Conservation (phyloP, 2,888 invertebrate species). For the Augiades crinisus region DNA sequence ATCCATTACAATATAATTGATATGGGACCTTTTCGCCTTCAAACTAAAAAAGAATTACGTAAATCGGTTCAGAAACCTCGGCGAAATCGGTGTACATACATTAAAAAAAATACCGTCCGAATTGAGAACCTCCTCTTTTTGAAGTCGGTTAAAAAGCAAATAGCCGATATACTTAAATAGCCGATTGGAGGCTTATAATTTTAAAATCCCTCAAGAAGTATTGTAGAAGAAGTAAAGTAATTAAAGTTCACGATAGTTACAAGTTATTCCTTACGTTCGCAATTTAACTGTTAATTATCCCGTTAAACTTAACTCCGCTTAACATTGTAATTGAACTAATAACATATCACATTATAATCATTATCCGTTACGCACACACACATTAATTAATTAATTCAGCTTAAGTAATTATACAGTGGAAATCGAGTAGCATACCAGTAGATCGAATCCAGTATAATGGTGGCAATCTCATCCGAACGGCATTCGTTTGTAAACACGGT, state of each 20-base stretch:
- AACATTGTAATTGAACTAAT: constrained; percentile 1
- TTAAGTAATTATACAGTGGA: constrained; percentile 14
- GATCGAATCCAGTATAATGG: constrained; percentile 30
- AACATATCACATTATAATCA: constrained; percentile 1
- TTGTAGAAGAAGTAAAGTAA: constrained; percentile 28
- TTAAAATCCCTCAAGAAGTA: no score
- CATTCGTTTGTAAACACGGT: constrained; percentile 46
- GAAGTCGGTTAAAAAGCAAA: no score
- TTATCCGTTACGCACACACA: not conserved
- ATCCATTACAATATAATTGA: no score
- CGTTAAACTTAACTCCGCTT: constrained; percentile 4
- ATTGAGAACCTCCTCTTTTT: no score
- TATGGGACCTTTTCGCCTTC: no score
- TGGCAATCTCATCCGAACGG: constrained; percentile 36
- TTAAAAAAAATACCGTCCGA: no score
- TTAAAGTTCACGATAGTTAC: not conserved
- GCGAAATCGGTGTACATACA: no score
- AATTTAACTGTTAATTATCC: constrained; percentile 6
- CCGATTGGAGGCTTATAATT: no score
- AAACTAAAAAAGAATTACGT: no score
- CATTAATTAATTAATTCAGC: constrained; percentile 16
- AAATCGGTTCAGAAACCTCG: no score
- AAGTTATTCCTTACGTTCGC: not conserved
- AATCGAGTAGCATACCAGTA: constrained; percentile 9
- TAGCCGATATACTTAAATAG: no score